phyloP scores from a whole-genome alignment of 2,888 invertebrate genomes.

The Endotricha flammealis region DNA sequence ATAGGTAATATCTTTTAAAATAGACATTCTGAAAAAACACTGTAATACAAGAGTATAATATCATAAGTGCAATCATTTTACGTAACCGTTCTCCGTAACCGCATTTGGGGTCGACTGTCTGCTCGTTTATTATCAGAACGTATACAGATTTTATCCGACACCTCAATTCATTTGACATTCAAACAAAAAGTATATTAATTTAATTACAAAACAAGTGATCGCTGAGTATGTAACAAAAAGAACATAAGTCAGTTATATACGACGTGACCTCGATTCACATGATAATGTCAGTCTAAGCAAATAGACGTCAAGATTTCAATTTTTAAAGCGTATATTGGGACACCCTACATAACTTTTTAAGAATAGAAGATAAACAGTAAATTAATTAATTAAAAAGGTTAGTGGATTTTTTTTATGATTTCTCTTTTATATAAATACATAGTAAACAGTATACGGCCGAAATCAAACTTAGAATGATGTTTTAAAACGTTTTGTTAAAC shows the following conservation, averaged over 20 bases:
- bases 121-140: not conserved
- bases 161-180: not conserved
- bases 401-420: no score
- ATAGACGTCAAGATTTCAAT: constrained; percentile 6
- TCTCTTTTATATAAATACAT: no score
- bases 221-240: constrained; percentile 3
- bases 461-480: no score
- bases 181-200: constrained; percentile 4
- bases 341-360: no score
- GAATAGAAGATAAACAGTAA: no score
- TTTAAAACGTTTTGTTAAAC: no score
- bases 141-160: constrained; percentile 2
- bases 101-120: constrained; percentile 2
- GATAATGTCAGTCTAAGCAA: constrained; percentile 7
- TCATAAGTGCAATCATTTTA: constrained; percentile 3
- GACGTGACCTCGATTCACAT: constrained; percentile 6
- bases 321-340: constrained; percentile 23
- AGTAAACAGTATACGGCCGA: no score
- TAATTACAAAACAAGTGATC: not conserved
- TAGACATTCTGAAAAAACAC: no score
- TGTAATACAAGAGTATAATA: not conserved
- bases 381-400: no score
- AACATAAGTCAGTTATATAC: constrained; percentile 10
- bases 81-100: constrained; percentile 1
- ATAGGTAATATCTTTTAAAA: no score